Base-by-base conservation (phyloP, 2,888 invertebrate species). In the Cephus runcator region DNA sequence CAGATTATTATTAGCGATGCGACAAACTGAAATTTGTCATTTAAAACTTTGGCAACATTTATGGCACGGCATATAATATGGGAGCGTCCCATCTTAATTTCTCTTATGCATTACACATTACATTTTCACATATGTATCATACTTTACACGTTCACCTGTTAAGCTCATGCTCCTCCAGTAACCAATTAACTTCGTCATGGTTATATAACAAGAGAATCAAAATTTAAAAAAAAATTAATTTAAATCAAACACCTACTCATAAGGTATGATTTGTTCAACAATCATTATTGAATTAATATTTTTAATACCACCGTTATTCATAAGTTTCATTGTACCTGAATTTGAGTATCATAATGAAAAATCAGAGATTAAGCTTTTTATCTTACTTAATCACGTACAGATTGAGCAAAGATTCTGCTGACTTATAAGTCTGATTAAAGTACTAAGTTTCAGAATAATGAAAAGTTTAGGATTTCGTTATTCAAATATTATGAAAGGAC, bases 21-120 rank as follows among this genome's bases (percentile, higher is more conserved):
- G 71, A 80, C 79, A 75, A 80, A 81, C 69, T 77, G 56, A 77
- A 78, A 77, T 76, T 77, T 30, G 31, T 80, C 73, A 34, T 75
- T 76, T 79, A 71, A 77, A 80, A 56, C 76, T 83, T 83, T 86
- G 84, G 85, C 86, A 85, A 86, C 84, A 85, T 83, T 82, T 84
- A 85, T 85, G 84, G 84, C 84, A 86, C 84, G 83, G 85, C 83
- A 86, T 85, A 85, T 86, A 85, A 85, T 79, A 85, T 85, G 83
- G 87, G 84, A 84, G 84, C 80, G 76, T 81, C 76, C 78, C 79
- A 81, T 34, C 56, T 56, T 56, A 23, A 56, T 56, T 56, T 56
- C 23, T 23, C 56, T 56, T 56, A 56, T 56, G 56, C 56, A 9
- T 23, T 56, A 56, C 56, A 23, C 56, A 56, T 23, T 56, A 56